Conservation (phyloP, 2,797 vertebrate genomes). For the Ataeniobius toweri region DNA sequence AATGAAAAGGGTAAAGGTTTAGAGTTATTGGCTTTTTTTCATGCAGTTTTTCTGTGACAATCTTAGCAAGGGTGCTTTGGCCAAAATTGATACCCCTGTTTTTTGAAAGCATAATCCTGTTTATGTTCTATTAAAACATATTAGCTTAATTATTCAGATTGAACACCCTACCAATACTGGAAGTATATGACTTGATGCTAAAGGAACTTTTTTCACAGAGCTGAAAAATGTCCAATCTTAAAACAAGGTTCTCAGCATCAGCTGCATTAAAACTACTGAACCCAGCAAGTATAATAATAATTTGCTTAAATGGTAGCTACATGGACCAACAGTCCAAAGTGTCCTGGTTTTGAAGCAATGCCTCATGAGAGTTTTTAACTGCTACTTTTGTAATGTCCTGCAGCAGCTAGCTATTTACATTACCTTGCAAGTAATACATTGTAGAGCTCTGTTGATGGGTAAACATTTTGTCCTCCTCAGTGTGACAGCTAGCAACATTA, state of each 20-base stretch:
- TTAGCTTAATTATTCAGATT: neutral
- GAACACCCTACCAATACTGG: neutral
- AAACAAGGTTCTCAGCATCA: no score
- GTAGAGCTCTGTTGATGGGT: neutral
- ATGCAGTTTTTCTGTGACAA: neutral
- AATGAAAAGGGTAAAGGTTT: conserved; percentile 7
- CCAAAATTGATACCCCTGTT: neutral
- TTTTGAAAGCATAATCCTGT: neutral
- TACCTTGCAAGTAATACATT: neutral
- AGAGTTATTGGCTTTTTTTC: neutral
- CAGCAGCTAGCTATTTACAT: neutral
- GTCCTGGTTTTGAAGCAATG: neutral
- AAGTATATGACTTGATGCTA: neutral
- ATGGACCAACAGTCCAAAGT: neutral
- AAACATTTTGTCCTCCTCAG: neutral
- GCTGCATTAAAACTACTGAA: no score
- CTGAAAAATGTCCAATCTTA: neutral
- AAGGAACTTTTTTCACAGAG: neutral
- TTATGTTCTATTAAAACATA: neutral
- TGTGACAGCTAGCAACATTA: neutral
- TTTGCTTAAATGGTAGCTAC: neutral
- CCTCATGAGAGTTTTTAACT: neutral
- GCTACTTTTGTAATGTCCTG: neutral
- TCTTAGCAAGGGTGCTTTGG: neutral
- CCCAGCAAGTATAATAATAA: no score